These are phyloP conservation scores for Lasioglossum calceatum DNA, from an alignment of 2,888 invertebrate genomes.

Conservation along the genomic window DNA sequence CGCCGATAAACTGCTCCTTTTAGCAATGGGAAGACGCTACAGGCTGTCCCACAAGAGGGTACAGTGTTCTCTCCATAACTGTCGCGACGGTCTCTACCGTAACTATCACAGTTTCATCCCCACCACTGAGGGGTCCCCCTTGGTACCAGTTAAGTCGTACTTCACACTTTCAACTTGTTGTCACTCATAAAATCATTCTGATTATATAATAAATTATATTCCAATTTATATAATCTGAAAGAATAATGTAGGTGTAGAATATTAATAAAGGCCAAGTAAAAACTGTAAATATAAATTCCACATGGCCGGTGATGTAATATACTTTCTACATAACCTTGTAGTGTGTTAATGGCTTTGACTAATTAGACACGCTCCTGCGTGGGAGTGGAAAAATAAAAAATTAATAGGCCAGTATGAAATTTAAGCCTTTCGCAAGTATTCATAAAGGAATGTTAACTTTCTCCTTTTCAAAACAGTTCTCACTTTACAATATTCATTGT, in stretches of 20 bases:
- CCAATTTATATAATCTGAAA: neutral
- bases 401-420: neutral
- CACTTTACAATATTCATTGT: neutral
- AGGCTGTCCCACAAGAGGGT: neutral
- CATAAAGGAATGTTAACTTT: neutral
- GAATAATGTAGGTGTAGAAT: neutral
- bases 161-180: neutral
- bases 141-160: too few species aligned
- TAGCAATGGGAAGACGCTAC: conserved; percentile 21
- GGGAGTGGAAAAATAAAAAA: neutral
- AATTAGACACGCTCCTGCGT: neutral
- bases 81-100: too few species aligned
- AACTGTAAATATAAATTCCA: neutral
- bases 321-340: neutral
- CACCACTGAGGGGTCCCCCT: too few species aligned
- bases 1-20: neutral
- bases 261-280: neutral
- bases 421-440: neutral
- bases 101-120: too few species aligned
- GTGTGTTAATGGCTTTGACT: neutral
- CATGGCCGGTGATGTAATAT: neutral
- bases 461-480: neutral
- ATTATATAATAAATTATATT: neutral
- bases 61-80: neutral
- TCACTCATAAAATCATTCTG: neutral